phyloP scores from a whole-genome alignment of 2,888 invertebrate genomes.

The Agrochola lychnidis region DNA sequence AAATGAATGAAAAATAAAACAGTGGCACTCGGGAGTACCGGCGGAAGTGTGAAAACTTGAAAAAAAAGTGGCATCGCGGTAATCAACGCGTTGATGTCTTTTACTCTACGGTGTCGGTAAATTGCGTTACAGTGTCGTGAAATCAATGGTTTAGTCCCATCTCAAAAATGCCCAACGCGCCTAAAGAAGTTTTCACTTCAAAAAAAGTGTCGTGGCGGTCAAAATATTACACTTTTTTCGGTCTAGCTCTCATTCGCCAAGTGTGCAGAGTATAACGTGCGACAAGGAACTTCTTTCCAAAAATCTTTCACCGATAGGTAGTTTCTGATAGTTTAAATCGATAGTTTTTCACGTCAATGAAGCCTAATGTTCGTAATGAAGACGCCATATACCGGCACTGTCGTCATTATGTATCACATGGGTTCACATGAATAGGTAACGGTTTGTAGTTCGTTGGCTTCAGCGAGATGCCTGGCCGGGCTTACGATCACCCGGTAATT shows the following conservation, averaged over 20 bases:
- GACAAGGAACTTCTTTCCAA: background rate
- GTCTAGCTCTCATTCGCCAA: background rate
- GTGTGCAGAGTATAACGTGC: background rate
- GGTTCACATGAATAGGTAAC: slow-evolving; percentile 1
- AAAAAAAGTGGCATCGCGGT: no score
- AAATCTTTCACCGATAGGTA: background rate
- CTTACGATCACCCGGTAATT: slow-evolving; percentile 2
- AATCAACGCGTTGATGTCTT: no score
- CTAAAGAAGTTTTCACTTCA: no score
- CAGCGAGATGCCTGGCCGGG: background rate
- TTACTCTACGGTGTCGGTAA: no score
- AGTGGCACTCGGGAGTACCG: no score
- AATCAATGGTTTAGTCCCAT: no score
- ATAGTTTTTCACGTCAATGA: background rate
- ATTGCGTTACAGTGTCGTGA: no score
- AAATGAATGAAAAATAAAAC: background rate
- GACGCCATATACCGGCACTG: background rate
- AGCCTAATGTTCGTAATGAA: no score
- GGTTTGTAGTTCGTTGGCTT: slow-evolving; percentile 4
- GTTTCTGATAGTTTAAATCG: background rate
- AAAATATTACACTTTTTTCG: background rate
- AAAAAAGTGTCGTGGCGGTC: background rate
- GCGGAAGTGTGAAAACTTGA: no score
- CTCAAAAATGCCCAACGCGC: no score
- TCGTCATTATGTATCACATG: background rate